These are phyloP conservation scores for Drosophila melanica DNA, from an alignment of 1,140 invertebrate genomes.

Conservation along the genomic window DNA sequence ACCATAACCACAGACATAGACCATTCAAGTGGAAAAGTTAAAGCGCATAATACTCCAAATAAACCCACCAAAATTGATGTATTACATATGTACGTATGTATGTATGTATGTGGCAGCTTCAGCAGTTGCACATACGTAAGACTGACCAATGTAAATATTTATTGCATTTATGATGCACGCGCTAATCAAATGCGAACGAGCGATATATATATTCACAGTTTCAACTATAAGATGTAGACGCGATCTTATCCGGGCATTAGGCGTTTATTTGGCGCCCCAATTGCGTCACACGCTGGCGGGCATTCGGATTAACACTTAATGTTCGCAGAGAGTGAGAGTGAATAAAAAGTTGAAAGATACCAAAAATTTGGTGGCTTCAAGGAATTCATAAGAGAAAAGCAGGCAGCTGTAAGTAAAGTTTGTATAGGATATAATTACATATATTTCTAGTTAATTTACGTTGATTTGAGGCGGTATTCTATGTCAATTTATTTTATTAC, in stretches of 20 bases:
- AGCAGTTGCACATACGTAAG: constrained; percentile 8
- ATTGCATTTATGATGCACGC: constrained; percentile 39
- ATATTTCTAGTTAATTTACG: background rate
- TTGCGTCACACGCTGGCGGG: constrained; percentile 2
- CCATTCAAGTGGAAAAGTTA: constrained; percentile 62
- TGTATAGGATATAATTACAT: background rate
- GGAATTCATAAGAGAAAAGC: background rate
- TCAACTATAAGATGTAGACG: constrained; percentile 12
- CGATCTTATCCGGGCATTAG: constrained; percentile 9
- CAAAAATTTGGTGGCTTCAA: background rate
- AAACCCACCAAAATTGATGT: constrained; percentile 8
- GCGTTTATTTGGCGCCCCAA: background rate
- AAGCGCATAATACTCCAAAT: constrained; percentile 52
- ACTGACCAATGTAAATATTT: constrained; percentile 37
- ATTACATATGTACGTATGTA: constrained; percentile 3
- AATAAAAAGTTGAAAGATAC: background rate
- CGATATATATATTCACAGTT: constrained; percentile 4
- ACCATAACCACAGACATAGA: constrained; percentile 2
- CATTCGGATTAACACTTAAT: constrained; percentile 5
- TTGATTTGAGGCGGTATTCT: too few species aligned
- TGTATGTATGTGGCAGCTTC: background rate
- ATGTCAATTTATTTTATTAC: too few species aligned
- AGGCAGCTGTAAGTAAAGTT: background rate
- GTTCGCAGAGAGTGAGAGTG: background rate
- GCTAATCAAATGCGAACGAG: constrained; percentile 33